Evolutionary conservation across 2,888 invertebrate genomes (phyloP), one percentile per base, ranked within the genome.

Genomic region (Apotomis betuletana): DNA sequence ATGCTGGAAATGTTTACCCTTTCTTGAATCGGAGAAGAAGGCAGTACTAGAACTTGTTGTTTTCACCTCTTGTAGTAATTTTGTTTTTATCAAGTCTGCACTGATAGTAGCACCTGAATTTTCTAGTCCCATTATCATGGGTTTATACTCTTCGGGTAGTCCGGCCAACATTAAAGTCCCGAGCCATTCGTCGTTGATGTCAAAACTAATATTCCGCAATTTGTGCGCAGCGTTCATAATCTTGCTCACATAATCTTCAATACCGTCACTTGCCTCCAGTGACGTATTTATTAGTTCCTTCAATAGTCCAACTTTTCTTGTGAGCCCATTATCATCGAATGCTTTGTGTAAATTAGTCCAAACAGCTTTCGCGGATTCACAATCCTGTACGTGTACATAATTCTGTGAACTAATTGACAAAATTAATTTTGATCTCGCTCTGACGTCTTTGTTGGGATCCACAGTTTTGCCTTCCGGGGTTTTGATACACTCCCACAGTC

Each of bases 151-250:
- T 4, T 77, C 76, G 0, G 77, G 77, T 44, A 79, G 57, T 10
- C 76, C 78, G 13, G 78, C 74, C 4, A 78, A 61, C 36, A 77
- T 8, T 41, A 41, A 41, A 6, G 77, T 78, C 0, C 77, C 78
- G 0, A 77, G 60, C 77, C 79, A 78, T 59, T 78, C 77, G 64
- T 78, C 78, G 49, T 73, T 64, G 0, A 80, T 74, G 9, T 13
- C 6, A 55, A 78, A 79, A 3, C 70, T 74, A 8, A 79, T 78
- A 12, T 77, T 77, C 51, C 77, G 61, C 0, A 78, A 60, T 52
- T 76, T 77, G 36, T 79, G 77, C 2, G 77, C 75, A 1, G 77
- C 74, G 0, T 70, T 36, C 62, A 77, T 76, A 8, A 78, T 74
- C 52, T 76, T 76, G 46, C 73, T 75, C 0, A 77, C 74, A 65